Evolutionary conservation across 2,113 vertebrate species (phyloP).

Genomic region (Dendropsophus ebraccatus): DNA sequence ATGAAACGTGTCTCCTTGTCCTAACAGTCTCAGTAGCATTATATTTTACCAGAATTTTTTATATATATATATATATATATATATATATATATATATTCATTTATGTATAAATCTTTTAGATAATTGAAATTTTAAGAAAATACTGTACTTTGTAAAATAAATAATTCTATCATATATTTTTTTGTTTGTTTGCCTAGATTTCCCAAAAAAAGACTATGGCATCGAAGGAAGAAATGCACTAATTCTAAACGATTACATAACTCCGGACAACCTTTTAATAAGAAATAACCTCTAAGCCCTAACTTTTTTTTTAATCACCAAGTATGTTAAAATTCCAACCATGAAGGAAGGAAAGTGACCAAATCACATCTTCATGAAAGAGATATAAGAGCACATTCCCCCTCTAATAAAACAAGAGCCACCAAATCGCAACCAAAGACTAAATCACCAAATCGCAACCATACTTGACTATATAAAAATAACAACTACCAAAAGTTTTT

Average conservation of each 20-base stretch:
- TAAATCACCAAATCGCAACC: too few relatives aligned
- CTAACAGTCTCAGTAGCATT: too few relatives aligned
- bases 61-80: too few relatives aligned
- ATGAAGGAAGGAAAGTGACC: not conserved
- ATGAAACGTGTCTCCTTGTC: too few relatives aligned
- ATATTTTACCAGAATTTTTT: too few relatives aligned
- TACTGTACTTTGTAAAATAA: not conserved
- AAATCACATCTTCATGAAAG: not conserved
- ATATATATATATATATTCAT: too few relatives aligned
- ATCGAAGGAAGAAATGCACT: not conserved
- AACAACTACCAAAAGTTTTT: not conserved
- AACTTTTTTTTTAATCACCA: too few relatives aligned
- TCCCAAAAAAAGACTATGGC: not conserved
- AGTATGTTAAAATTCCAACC: not conserved
- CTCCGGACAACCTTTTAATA: not conserved
- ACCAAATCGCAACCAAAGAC: constrained; percentile 1
- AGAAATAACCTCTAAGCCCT: not conserved
- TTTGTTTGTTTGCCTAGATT: not conserved
- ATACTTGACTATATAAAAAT: not conserved
- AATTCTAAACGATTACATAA: too few relatives aligned
- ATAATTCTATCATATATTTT: not conserved
- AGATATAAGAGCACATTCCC: not conserved
- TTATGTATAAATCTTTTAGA: too few relatives aligned
- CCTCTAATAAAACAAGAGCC: not conserved
- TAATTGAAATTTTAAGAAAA: too few relatives aligned